Conservation (phyloP, 2,113 vertebrate genomes). For the Kryptolebias marmoratus region DNA sequence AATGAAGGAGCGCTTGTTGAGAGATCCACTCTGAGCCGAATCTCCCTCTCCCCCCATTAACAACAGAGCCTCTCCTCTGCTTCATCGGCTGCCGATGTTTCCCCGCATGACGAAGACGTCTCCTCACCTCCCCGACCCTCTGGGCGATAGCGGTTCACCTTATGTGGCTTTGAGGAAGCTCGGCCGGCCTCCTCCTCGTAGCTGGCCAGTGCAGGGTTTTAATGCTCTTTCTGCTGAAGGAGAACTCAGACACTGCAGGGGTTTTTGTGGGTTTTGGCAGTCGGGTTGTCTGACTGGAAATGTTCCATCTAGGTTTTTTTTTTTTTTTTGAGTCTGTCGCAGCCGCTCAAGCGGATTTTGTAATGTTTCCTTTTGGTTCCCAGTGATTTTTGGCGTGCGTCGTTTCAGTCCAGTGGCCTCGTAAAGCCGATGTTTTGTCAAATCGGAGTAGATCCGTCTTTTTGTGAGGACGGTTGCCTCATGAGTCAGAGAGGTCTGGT, state of each 20-base stretch:
- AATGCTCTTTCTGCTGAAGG: conserved; percentile 59
- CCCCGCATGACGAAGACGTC: conserved; percentile 51
- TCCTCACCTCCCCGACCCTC: conserved; percentile 59
- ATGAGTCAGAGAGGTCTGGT: conserved; percentile 28
- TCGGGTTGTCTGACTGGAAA: conserved; percentile 52
- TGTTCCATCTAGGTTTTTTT: conserved; percentile 29
- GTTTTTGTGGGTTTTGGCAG: conserved; percentile 62
- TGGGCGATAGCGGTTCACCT: conserved; percentile 51
- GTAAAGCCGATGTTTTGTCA: conserved; percentile 37
- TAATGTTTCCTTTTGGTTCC: conserved; percentile 51
- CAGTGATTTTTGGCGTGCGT: conserved; percentile 40
- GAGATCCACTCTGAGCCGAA: conserved; percentile 44
- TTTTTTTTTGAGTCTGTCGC: conserved; percentile 43
- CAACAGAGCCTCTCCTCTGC: conserved; percentile 52
- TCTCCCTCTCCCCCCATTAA: conserved; percentile 62
- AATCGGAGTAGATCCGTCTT: conserved; percentile 48
- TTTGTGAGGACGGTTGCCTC: conserved; percentile 6
- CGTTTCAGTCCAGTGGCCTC: conserved; percentile 27
- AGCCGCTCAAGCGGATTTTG: conserved; percentile 57
- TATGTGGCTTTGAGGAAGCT: conserved; percentile 52
- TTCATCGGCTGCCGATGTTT: conserved; percentile 46
- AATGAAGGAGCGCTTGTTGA: conserved; percentile 60
- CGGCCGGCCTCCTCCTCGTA: conserved; percentile 23
- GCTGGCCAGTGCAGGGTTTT: conserved; percentile 52
- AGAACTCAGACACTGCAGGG: conserved; percentile 20